Percentiles rank a stretch among this genome's conserved stretches.
phyloP scores from a whole-genome alignment of 1,140 invertebrate genomes.

The Varroa destructor region DNA sequence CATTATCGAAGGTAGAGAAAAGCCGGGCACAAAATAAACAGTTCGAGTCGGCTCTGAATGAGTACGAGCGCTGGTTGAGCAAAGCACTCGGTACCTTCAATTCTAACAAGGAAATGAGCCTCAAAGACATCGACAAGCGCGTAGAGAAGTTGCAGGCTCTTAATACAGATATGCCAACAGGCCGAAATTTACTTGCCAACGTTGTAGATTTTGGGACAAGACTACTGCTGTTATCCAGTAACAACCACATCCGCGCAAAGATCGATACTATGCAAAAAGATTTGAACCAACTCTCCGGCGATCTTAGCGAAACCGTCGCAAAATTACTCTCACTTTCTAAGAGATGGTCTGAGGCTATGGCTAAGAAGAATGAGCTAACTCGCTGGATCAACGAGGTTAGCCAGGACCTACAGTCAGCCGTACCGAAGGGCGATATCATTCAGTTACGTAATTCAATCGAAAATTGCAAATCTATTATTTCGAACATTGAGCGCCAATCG shows the following conservation, averaged over 20 bases:
- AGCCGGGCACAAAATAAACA: conserved; percentile 74
- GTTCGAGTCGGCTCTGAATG: conserved; percentile 66
- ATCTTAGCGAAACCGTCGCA: conserved; percentile 25
- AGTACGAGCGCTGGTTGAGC: conserved; percentile 64
- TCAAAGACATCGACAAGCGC: conserved; percentile 57
- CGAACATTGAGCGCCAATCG: conserved; percentile 17
- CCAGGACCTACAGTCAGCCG: background rate
- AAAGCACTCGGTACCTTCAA: conserved; percentile 61
- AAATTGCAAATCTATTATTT: conserved; percentile 10
- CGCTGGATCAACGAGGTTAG: background rate
- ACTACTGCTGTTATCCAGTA: conserved; percentile 8
- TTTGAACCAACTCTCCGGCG: conserved; percentile 13
- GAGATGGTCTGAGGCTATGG: conserved; percentile 8
- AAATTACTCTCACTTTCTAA: conserved; percentile 27
- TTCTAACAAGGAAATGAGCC: conserved; percentile 56
- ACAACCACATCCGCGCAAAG: background rate
- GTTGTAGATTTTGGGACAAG: conserved; percentile 3
- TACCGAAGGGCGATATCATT: conserved; percentile 15
- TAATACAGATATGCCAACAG: conserved; percentile 36
- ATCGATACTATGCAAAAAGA: conserved; percentile 24
- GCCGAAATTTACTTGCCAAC: conserved; percentile 14
- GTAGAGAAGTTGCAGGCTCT: conserved; percentile 68
- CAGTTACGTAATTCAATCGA: conserved; percentile 16
- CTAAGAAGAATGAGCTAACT: conserved; percentile 2
- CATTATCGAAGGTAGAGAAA: conserved; percentile 69